Evolutionary conservation across 2,113 vertebrate species (phyloP), one percentile per base, ranked within the genome.

Genomic region (Cairina moschata): DNA sequence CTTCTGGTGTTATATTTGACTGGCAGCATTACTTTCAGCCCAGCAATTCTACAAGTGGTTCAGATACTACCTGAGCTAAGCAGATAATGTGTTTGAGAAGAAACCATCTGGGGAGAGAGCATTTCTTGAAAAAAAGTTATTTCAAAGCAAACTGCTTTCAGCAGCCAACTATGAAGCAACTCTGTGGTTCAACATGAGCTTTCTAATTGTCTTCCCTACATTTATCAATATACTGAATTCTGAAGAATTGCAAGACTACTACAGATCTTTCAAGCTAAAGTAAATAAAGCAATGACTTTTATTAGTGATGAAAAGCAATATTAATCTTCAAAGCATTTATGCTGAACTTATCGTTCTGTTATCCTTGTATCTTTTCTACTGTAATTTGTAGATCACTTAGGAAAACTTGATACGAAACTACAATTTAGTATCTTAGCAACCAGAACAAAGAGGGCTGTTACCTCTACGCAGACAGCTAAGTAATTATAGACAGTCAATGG

Each of bases 401-500:
- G 11, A 66, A 62, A 48, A 11, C 1, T 0, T n/a, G 42, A 26
- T 4, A 10, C 48, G 3, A 7, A 14, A 16, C 7, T 12, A 55
- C 25, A 9, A 13, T 2, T 68, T 8, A 34, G 21, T 3, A 20
- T 23, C 23, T 17, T 13, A 32, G 1, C 7, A 34, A 59, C 6
- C 9, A 59, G 55, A 54, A 7, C 5, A 20, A 22, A 34, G 46
- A 31, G 20, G 16, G 55, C 25, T 6, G 69, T 97, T 96, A 99
- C 99, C 99, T 99, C 99, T 3, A 98, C 88, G 16, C 98, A 99
- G 76, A 97, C 59, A 2, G 98, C 77, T 82, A 99, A 94, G 97
- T 99, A 99, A 86, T 99, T 99, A 98, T 99, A 99, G 93, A 99
- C 97, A 1, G 98, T 99, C 54, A 99, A 96, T 0, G 98, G 98